Conservation (phyloP, 2,888 invertebrate species). For the Coenonympha arcania region DNA sequence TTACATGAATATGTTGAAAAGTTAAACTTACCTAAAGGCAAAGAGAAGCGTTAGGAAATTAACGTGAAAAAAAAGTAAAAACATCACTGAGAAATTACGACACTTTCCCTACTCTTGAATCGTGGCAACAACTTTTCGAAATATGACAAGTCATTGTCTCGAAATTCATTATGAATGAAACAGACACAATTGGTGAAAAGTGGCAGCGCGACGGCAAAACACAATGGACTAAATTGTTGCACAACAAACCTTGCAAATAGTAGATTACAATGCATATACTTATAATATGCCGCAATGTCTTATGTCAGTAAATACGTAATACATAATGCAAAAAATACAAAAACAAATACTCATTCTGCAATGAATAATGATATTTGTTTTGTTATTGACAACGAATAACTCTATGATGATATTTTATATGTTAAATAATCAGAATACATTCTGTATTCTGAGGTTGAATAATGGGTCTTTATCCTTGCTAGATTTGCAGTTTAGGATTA, state of each 20-base stretch:
- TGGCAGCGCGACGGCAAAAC: conserved; percentile 38
- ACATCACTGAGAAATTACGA: neutral
- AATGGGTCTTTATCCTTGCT: no score
- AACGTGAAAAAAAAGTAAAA: no score
- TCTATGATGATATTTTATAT: no score
- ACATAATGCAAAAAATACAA: neutral
- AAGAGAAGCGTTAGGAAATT: no score
- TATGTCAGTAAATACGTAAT: neutral
- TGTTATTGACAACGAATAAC: neutral
- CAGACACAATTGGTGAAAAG: conserved; percentile 55
- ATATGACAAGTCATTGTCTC: neutral
- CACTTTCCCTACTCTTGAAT: neutral
- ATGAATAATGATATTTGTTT: neutral
- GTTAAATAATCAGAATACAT: no score
- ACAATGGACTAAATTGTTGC: conserved; percentile 50
- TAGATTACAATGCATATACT: conserved; percentile 17
- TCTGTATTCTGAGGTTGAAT: no score
- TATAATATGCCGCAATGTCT: conserved; percentile 10
- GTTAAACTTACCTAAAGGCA: no score
- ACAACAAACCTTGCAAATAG: conserved; percentile 45
- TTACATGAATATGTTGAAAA: no score
- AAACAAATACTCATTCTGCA: neutral
- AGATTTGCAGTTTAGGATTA: no score
- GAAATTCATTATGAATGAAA: conserved; percentile 27
- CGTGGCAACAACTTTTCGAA: neutral